Evolutionary conservation across 2,888 invertebrate genomes (phyloP).

Genomic region (Erebia ligea): DNA sequence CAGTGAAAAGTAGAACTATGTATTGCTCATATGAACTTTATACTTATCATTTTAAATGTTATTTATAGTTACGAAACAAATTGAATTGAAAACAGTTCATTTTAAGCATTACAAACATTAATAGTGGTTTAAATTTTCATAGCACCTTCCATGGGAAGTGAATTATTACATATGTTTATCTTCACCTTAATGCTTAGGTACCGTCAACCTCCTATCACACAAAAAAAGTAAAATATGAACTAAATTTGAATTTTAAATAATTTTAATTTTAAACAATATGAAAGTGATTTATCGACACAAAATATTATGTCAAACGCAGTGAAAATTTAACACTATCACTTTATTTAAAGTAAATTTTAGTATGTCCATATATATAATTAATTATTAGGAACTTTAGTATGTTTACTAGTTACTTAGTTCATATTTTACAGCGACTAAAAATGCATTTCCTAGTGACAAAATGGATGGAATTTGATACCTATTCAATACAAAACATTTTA

Average conservation of each 20-base stretch:
- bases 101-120: neutral
- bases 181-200: conserved; percentile 34
- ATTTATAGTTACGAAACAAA: neutral
- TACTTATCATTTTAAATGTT: conserved; percentile 1
- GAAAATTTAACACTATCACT: neutral
- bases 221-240: conserved; percentile 35
- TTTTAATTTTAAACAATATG: neutral
- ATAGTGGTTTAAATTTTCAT: conserved; percentile 31
- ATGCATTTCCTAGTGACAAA: conserved; percentile 40
- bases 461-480: conserved; percentile 62
- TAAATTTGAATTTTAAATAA: conserved; percentile 14
- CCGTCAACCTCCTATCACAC: conserved; percentile 19
- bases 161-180: conserved; percentile 4
- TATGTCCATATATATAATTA: conserved; percentile 2
- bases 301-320: neutral
- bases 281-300: neutral
- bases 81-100: neutral
- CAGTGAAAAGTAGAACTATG: conserved; percentile 3
- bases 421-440: conserved; percentile 36
- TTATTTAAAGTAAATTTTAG: neutral
- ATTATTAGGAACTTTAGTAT: conserved; percentile 34
- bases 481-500: conserved; percentile 45
- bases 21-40: neutral
- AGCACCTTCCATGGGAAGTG: conserved; percentile 69
- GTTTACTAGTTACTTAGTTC: conserved; percentile 30